Conservation (phyloP, 92 coral and sea anemone genomes). For the Palythoa caribaeorum region DNA sequence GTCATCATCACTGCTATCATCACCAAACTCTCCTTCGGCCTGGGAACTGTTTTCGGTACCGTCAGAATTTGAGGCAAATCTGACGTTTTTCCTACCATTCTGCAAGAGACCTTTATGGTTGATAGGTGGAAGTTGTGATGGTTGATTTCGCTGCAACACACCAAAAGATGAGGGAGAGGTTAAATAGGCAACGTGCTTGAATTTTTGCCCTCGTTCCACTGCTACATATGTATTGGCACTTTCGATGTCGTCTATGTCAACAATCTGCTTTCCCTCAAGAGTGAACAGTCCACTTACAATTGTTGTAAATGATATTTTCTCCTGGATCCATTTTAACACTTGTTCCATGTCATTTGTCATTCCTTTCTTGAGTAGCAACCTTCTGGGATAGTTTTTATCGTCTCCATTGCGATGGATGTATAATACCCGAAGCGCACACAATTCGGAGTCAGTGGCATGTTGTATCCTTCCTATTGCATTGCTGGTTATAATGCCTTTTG, state of each 20-base stretch:
- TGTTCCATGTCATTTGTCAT: conserved; percentile 54
- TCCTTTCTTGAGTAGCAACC: conserved; percentile 51
- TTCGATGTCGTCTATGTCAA: conserved; percentile 31
- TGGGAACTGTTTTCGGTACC: neutral
- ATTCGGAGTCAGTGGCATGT: conserved; percentile 50
- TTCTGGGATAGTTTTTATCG: conserved; percentile 35
- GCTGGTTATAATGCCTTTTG: neutral
- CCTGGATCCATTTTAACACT: conserved; percentile 56
- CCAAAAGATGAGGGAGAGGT: neutral
- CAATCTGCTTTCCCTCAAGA: conserved; percentile 44
- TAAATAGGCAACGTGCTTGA: conserved; percentile 63
- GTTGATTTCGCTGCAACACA: neutral
- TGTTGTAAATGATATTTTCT: conserved; percentile 44
- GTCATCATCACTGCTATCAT: neutral
- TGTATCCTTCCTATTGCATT: neutral
- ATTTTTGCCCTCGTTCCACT: conserved; percentile 59
- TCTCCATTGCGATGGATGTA: conserved; percentile 62
- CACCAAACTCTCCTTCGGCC: neutral
- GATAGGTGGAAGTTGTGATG: conserved; percentile 13
- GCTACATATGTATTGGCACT: conserved; percentile 57
- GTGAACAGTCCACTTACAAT: conserved; percentile 58
- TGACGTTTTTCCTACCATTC: neutral
- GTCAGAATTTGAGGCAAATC: neutral
- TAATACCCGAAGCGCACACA: conserved; percentile 48
- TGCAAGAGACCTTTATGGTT: neutral